Conservation (phyloP, 2,113 vertebrate species). For the Tyto alba region DNA sequence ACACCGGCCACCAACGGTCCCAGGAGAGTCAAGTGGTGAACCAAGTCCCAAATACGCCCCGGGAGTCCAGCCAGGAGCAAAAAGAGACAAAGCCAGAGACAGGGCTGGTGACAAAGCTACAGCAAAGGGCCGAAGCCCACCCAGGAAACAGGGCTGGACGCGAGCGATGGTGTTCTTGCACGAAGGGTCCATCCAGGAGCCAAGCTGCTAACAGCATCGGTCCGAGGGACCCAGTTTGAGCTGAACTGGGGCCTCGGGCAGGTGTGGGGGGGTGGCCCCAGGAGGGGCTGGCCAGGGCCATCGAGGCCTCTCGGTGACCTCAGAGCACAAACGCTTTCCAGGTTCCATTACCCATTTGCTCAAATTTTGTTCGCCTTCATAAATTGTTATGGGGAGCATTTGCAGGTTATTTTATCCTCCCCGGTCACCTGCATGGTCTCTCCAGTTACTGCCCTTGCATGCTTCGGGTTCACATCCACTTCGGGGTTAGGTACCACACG, state of each 20-base stretch:
- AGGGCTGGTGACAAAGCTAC: not conserved
- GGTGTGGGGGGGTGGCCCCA: not conserved
- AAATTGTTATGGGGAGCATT: not conserved
- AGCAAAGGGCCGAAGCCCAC: not conserved
- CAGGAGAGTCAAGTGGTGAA: not conserved
- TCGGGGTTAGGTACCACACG: not conserved
- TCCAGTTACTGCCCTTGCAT: not conserved
- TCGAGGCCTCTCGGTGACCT: not conserved
- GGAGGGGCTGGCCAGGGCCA: not conserved
- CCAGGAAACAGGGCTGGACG: not conserved
- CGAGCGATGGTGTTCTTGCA: rapidly evolving
- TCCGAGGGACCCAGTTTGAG: not conserved
- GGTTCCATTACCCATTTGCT: not conserved
- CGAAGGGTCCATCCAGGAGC: not conserved
- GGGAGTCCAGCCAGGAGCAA: not conserved
- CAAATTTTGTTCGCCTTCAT: not conserved
- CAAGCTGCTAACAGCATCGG: not conserved
- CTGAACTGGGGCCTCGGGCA: not conserved
- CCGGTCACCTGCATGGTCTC: too few species aligned
- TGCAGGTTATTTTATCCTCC: not conserved
- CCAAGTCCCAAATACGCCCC: not conserved
- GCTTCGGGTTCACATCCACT: not conserved
- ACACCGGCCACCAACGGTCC: rapidly evolving
- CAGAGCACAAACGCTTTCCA: not conserved
- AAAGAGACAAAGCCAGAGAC: not conserved